Evolutionary conservation across 2,113 vertebrate genomes (phyloP).

Genomic region (Anguilla rostrata): DNA sequence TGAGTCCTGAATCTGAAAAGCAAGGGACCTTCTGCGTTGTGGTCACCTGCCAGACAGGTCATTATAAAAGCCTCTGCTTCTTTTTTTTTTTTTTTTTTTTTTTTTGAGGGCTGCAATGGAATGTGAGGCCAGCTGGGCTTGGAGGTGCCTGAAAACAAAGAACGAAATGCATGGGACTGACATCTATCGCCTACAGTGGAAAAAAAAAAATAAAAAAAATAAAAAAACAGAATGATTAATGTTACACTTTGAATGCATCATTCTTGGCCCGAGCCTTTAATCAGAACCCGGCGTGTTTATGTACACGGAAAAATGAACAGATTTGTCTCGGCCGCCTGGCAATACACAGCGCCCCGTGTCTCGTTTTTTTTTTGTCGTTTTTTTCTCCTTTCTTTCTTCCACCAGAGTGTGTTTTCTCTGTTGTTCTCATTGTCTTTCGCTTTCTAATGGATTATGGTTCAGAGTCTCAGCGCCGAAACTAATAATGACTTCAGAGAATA

Average conservation of each 20-base stretch:
- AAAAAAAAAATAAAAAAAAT: too few relatives aligned
- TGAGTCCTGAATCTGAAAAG: background rate
- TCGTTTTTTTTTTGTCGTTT: background rate
- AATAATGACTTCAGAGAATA: slow-evolving; percentile 5
- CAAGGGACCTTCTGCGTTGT: background rate
- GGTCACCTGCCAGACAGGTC: background rate
- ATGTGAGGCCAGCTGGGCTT: background rate
- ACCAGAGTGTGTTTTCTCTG: background rate
- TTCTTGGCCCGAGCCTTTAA: background rate
- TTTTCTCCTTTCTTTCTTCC: background rate
- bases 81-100: background rate
- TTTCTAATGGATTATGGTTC: background rate
- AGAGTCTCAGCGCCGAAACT: background rate
- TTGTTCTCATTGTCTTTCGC: background rate
- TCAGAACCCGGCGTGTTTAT: background rate
- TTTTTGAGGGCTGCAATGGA: background rate
- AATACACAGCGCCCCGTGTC: background rate
- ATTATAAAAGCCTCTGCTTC: background rate
- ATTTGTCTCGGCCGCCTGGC: background rate
- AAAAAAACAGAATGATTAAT: background rate
- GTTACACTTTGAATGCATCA: background rate
- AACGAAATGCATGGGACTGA: background rate
- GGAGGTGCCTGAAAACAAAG: background rate
- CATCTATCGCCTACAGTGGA: background rate
- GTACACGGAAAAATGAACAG: background rate